Conservation (phyloP, 2,888 invertebrate species). For the Hirudinaria manillensis region DNA sequence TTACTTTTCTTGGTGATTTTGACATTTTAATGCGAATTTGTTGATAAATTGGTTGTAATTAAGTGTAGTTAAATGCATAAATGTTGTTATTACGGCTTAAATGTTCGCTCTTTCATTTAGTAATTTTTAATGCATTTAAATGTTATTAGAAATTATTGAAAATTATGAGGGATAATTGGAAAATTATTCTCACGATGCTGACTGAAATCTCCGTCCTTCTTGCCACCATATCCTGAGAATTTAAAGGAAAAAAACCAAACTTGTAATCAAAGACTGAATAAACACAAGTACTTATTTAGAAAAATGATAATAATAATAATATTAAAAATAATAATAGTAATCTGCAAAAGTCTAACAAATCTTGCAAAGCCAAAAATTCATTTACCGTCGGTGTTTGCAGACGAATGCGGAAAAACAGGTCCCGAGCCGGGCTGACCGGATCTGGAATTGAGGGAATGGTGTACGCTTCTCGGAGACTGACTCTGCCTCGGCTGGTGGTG, state of each 20-base stretch:
- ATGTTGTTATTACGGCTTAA: no score
- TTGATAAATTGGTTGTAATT: no score
- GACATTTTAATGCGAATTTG: no score
- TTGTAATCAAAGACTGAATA: no score
- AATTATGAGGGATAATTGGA: background rate
- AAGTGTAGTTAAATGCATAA: no score
- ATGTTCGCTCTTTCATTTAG: no score
- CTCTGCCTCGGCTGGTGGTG: background rate
- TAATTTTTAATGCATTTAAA: no score
- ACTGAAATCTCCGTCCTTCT: background rate
- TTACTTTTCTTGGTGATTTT: no score
- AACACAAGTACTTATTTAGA: no score
- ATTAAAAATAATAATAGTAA: background rate
- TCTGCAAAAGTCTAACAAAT: background rate
- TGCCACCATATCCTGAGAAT: background rate
- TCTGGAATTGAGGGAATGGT: background rate
- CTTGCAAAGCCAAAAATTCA: background rate
- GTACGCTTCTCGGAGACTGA: background rate
- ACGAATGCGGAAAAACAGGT: background rate
- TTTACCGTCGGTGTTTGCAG: background rate
- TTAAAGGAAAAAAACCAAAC: no score
- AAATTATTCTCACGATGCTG: slow-evolving; percentile 1
- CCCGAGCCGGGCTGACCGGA: background rate
- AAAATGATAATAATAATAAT: background rate
- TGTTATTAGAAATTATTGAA: no score